phyloP scores from a whole-genome alignment of 2,113 vertebrate species.

The Dryoscopus gambensis region DNA sequence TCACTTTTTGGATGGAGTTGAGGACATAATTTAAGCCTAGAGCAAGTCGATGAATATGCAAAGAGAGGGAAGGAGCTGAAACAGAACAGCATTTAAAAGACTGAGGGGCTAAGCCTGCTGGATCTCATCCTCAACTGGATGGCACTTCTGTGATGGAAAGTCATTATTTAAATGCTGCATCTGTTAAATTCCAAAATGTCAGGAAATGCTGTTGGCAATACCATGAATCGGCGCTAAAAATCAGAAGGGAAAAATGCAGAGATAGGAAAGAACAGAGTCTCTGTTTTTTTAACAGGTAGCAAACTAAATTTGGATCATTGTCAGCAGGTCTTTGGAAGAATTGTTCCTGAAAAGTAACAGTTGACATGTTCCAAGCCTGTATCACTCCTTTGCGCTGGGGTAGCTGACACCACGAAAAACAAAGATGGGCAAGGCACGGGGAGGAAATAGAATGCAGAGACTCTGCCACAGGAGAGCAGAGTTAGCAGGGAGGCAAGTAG shows the following conservation, averaged over 20 bases:
- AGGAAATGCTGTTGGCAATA: background rate
- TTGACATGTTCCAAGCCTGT: background rate
- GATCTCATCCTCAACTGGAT: background rate
- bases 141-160: background rate
- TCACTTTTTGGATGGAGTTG: background rate
- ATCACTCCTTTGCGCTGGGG: background rate
- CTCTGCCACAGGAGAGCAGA: background rate
- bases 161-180: background rate
- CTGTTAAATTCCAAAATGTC: background rate
- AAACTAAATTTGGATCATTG: background rate
- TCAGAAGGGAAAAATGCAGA: background rate
- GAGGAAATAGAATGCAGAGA: background rate
- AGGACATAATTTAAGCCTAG: background rate
- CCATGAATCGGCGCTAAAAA: background rate
- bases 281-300: background rate
- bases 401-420: background rate
- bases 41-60: background rate
- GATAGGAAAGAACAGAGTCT: background rate
- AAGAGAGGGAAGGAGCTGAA: background rate
- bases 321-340: background rate
- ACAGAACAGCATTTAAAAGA: background rate
- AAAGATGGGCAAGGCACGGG: background rate
- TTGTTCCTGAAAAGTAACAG: background rate
- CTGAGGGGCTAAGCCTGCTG: background rate
- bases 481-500: background rate